Percentiles rank a stretch among this genome's conserved stretches.
Conservation (phyloP, 2,797 vertebrate species). For the Pseudotriccus pelzelni region DNA sequence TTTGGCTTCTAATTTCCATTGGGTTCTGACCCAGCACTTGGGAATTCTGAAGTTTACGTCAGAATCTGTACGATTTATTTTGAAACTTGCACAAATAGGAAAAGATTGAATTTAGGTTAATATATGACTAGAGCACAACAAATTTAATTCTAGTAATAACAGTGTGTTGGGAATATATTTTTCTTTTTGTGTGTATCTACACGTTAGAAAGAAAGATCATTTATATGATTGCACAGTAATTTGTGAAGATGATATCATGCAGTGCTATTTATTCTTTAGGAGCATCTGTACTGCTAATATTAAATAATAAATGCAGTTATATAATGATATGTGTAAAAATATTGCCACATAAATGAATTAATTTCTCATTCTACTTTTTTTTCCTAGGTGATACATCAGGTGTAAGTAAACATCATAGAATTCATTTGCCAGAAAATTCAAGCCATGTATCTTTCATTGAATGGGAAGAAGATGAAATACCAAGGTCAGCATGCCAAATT, state of each 20-base stretch:
- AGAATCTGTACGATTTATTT: neutral
- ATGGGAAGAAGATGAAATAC: slow-evolving; percentile 90
- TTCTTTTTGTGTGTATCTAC: neutral
- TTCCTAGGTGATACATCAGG: slow-evolving; percentile 64
- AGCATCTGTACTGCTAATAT: neutral
- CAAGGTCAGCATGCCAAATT: slow-evolving; percentile 81
- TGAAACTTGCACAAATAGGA: neutral
- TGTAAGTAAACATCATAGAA: slow-evolving; percentile 64
- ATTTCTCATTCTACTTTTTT: slow-evolving; percentile 1
- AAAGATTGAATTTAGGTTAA: neutral
- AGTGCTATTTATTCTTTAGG: neutral
- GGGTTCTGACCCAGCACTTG: slow-evolving; percentile 15
- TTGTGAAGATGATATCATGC: neutral
- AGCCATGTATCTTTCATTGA: slow-evolving; percentile 75
- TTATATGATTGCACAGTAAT: neutral
- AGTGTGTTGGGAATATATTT: neutral
- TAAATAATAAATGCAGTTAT: neutral
- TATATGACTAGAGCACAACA: neutral
- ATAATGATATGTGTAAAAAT: neutral
- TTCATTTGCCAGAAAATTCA: slow-evolving; percentile 75
- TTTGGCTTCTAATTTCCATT: slow-evolving; percentile 22
- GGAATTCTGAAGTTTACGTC: neutral
- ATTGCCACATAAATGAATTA: neutral
- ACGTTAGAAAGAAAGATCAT: neutral
- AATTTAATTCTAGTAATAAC: neutral